A percentile compares a stretch with the other conserved stretches of the same genome.
Conservation (phyloP, 2,888 invertebrate species). For the Ptychoptera contaminata region DNA sequence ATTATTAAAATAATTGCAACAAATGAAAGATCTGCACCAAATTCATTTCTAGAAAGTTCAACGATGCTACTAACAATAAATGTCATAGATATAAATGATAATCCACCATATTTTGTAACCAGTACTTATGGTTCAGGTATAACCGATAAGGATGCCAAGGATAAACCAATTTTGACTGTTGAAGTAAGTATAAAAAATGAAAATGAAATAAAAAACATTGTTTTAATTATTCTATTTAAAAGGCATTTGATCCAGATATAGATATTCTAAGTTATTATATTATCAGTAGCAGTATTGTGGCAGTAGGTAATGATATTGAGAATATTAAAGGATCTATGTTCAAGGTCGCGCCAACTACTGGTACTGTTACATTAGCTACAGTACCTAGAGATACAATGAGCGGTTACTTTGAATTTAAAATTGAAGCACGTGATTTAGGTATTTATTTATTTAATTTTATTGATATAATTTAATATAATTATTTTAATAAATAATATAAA, state of each 20-base stretch:
- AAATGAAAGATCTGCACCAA: constrained; percentile 24
- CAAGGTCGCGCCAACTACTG: constrained; percentile 27
- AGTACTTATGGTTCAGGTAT: constrained; percentile 36
- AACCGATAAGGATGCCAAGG: constrained; percentile 30
- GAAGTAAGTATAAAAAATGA: constrained; percentile 22
- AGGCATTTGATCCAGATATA: constrained; percentile 42
- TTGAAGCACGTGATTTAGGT: constrained; percentile 38
- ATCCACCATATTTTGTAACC: constrained; percentile 36
- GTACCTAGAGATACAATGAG: constrained; percentile 37
- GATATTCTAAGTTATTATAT: constrained; percentile 13
- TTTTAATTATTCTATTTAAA: constrained; percentile 5
- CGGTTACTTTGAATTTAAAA: constrained; percentile 43
- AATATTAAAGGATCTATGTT: constrained; percentile 30
- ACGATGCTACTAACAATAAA: constrained; percentile 31
- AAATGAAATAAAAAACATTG: not conserved
- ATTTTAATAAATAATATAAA: constrained; percentile 11
- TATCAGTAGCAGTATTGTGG: constrained; percentile 18
- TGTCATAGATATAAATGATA: constrained; percentile 38
- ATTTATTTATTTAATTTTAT: constrained; percentile 7
- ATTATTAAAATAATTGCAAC: constrained; percentile 35
- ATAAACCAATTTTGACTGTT: constrained; percentile 33
- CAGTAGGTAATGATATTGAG: constrained; percentile 30
- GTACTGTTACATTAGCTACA: constrained; percentile 35
- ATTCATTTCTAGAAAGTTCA: constrained; percentile 18
- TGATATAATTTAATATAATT: not conserved